Conservation (phyloP, 1,140 invertebrate species). For the Musca domestica region DNA sequence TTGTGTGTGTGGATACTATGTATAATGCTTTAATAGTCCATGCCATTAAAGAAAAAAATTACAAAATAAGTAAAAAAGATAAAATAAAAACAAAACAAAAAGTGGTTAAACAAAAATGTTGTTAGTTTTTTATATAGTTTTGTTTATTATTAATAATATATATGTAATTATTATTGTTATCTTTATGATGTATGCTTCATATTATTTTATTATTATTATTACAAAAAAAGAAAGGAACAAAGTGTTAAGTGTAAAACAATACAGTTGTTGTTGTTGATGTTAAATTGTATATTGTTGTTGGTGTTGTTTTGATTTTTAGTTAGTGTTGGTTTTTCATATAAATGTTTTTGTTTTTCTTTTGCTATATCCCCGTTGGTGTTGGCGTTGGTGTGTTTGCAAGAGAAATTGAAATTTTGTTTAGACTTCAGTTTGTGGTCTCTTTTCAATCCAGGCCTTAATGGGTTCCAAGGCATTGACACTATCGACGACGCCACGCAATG, state of each 20-base stretch:
- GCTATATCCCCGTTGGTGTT: background rate
- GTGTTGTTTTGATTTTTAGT: conserved; percentile 32
- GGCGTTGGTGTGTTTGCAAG: background rate
- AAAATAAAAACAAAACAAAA: conserved; percentile 9
- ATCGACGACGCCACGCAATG: conserved; percentile 58
- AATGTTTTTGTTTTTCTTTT: conserved; percentile 16
- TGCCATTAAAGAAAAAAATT: background rate
- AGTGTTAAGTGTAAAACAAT: conserved; percentile 17
- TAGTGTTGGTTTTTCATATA: conserved; percentile 30
- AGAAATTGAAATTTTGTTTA: conserved; percentile 37
- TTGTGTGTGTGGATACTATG: background rate
- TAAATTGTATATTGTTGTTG: conserved; percentile 25
- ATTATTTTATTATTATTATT: background rate
- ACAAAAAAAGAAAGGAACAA: conserved; percentile 19
- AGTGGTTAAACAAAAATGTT: conserved; percentile 29
- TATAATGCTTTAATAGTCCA: background rate
- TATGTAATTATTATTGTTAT: background rate
- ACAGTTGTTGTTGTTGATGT: conserved; percentile 1
- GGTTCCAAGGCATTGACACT: conserved; percentile 59
- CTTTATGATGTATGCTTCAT: background rate
- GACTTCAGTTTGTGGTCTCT: conserved; percentile 59
- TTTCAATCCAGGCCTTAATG: conserved; percentile 67
- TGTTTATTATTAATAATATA: conserved; percentile 5
- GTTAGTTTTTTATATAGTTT: conserved; percentile 17
- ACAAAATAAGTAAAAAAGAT: background rate